Evolutionary conservation across 2,113 vertebrate species (phyloP), one percentile per base, ranked within the genome.

Genomic region (Tricholaema leucomelas): DNA sequence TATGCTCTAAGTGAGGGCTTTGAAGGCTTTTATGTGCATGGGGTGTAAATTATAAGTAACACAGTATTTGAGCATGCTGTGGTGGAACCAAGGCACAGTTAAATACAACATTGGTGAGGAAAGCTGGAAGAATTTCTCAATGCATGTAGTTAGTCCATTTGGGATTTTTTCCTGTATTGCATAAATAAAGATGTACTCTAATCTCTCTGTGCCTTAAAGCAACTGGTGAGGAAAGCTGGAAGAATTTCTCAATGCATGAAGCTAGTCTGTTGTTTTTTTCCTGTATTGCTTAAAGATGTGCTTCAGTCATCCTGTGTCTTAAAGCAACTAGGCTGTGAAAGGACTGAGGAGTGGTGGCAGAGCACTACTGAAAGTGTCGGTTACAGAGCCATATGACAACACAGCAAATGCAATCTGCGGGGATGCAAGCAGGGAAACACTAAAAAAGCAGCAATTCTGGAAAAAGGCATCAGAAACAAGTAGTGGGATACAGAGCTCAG

Each of bases 281-380:
- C 52, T 28, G 25, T 28, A 55, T 16, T 55, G 54, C 28, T 30
- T 28, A 55, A 54, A 54, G 52, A 54, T 20, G 55, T 31, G 31
- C 16, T 55, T 15, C 10, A 11, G 6, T 5, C 23, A n/a, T 31
- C 35, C 55, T 50, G 23, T 50, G 48, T 50, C 23, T n/a, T 23
- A 61, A 65, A 72, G 59, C 28, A 24, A 24, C n/a, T 2, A 31
- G 35, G 5, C 10, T 8, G 31, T 31, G 54, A 12, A 52, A 35
- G 10, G 15, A 27, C 8, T 12, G 9, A 0, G 5, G 33, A 36
- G 7, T 0, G 2, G 35, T 3, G 5, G 28, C 20, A 7, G 7
- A 56, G 25, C 28, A 28, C 52, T 7, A 31, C 3, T n/a, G 7
- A 5, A 15, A 35, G 7, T 24, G 24, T 8, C 1, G 3, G 20